Percentiles rank a stretch among this genome's conserved stretches.
phyloP scores from a whole-genome alignment of 2,888 invertebrate species.

The Diogma glabrata region DNA sequence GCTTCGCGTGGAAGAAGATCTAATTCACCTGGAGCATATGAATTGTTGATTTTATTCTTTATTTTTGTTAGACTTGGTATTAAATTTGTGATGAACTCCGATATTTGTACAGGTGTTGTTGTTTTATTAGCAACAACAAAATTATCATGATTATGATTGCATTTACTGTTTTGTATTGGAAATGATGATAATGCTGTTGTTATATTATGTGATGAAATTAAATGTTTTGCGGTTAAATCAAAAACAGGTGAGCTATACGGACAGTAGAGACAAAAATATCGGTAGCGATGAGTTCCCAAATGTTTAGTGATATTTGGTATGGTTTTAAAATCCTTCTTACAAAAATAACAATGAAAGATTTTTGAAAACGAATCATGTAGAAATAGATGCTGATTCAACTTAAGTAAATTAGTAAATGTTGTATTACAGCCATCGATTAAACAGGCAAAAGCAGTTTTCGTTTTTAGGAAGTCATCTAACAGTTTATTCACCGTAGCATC shows the following conservation, averaged over 20 bases:
- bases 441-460: too few relatives aligned
- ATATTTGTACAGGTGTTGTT: background rate
- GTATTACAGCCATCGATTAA: background rate
- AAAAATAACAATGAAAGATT: background rate
- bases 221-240: background rate
- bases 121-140: conserved; percentile 2
- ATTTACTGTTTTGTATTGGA: background rate
- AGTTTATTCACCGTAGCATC: too few relatives aligned
- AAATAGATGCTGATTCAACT: background rate
- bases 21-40: conserved; percentile 48
- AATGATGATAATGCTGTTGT: background rate
- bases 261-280: conserved; percentile 1
- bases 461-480: too few relatives aligned
- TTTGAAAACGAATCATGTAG: background rate
- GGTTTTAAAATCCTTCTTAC: background rate
- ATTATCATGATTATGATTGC: background rate
- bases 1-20: conserved; percentile 50
- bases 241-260: background rate
- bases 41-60: too few relatives aligned
- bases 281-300: background rate
- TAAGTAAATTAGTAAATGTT: background rate
- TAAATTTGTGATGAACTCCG: conserved; percentile 15
- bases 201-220: background rate
- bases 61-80: conserved; percentile 18
- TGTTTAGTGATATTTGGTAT: background rate